Base-by-base conservation (phyloP, 2,113 vertebrate species). In the Polyodon spathula region DNA sequence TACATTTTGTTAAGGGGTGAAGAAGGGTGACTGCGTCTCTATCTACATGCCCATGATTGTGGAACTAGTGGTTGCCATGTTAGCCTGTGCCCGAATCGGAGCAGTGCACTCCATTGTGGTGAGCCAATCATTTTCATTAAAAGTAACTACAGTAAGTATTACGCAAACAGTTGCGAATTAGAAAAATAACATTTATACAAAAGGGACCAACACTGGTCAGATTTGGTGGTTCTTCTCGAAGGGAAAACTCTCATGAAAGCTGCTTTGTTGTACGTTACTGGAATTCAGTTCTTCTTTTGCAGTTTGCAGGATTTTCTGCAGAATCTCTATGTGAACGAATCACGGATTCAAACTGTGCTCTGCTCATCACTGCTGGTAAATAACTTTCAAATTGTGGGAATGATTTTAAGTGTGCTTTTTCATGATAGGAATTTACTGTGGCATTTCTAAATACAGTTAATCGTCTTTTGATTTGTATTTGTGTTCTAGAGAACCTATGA, bases 1-100 rank as follows among this genome's bases (percentile, higher is more conserved):
- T 41, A 39, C 11, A 4, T 44, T 4, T 41, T 40, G 8, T 38
- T 0, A 64, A 97, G 95, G 94, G 0, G 79, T 98, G 74, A 92
- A 82, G 64, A 98, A 98, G 69, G 95, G 95, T 1, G 92, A 98
- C 67, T 76, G 92, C 0, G 73, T 98, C 54, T 93, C 95, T 71
- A 92, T 98, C 66, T 98, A 98, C 79, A 89, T 98, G 92, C 96
- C 96, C 0, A 98, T 98, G 95, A 91, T 97, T 66, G 79, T 93
- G 51, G 94, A 98, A 73, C 84, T 98, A 56, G 92, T 98, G 53
- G 73, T 97, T 1, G 93, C 94, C 65, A 98, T 98, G 96, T 78
- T 98, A 3, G 94, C 93, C 2, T 98, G 96, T 37, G 87, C 82
- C 56, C 93, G 96, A 58, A 88, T 98, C 54, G 96, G 96, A 59